A percentile compares a stretch with the other conserved stretches of the same genome.
phyloP scores from a whole-genome alignment of 2,113 vertebrate genomes.

The Heterocephalus glaber region DNA sequence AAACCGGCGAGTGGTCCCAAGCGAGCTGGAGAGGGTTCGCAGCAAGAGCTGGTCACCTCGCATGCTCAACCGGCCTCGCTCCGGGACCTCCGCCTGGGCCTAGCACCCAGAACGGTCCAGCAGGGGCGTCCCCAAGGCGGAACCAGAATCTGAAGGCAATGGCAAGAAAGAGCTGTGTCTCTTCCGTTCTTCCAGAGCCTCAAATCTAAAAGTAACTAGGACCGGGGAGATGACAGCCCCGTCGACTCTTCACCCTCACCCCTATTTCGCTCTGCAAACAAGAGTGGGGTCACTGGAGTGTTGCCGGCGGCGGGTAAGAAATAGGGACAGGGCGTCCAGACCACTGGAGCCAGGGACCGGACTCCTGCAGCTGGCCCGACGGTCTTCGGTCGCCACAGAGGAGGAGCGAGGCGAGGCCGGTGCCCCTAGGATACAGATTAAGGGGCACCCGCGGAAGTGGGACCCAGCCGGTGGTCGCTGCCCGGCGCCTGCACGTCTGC shows the following conservation, averaged over 20 bases:
- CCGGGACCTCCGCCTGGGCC: no score
- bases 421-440: neutral
- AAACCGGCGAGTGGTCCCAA: rapidly evolving
- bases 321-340: neutral
- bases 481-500: neutral
- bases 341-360: neutral
- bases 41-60: neutral
- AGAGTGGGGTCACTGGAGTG: neutral
- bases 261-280: neutral
- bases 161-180: neutral
- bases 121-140: neutral
- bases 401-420: neutral
- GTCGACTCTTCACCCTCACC: neutral
- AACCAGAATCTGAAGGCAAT: neutral
- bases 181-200: neutral
- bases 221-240: neutral
- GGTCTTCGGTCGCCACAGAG: neutral
- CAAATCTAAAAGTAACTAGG: neutral
- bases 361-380: neutral
- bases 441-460: neutral
- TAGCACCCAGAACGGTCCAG: neutral
- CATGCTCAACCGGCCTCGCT: neutral
- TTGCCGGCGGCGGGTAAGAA: neutral
- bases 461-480: neutral
- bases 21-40: neutral